Conservation (phyloP, 1,140 invertebrate species). For the Ericerus pela region DNA sequence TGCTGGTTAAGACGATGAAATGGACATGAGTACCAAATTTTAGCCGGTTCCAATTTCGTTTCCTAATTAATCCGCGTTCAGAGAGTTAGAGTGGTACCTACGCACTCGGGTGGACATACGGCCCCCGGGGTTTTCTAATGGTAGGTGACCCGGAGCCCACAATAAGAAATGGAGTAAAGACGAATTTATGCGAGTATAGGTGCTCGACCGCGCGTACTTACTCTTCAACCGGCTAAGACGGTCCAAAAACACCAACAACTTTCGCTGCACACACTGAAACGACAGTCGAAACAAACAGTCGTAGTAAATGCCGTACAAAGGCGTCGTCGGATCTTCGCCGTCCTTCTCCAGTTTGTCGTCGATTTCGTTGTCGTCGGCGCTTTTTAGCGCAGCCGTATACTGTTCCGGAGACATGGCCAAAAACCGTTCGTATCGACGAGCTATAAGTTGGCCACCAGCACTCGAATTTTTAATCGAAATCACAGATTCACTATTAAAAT, state of each 20-base stretch:
- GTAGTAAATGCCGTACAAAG: constrained; percentile 19
- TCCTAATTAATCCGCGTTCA: too few relatives aligned
- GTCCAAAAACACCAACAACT: constrained; percentile 22
- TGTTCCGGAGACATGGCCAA: not conserved
- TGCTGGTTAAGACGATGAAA: too few relatives aligned
- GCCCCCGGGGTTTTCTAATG: too few relatives aligned
- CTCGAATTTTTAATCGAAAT: constrained; percentile 1
- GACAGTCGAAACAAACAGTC: constrained; percentile 22
- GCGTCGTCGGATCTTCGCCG: constrained; percentile 11
- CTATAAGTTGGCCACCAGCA: too few relatives aligned
- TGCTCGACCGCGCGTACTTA: not conserved
- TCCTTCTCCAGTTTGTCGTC: constrained; percentile 12
- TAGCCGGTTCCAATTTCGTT: too few relatives aligned
- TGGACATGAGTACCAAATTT: too few relatives aligned
- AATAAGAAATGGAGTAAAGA: too few relatives aligned
- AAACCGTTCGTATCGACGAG: constrained; percentile 1
- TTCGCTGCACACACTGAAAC: constrained; percentile 22
- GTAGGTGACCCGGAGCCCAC: too few relatives aligned
- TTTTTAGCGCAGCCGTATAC: not conserved
- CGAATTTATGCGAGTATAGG: too few relatives aligned
- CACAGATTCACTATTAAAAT: not conserved
- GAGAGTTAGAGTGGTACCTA: too few relatives aligned
- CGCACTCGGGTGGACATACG: too few relatives aligned
- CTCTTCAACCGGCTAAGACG: constrained; percentile 21
- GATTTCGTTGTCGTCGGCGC: constrained; percentile 1